Conservation (phyloP, 2,888 invertebrate genomes). For the Tromatobia lineatoria region DNA sequence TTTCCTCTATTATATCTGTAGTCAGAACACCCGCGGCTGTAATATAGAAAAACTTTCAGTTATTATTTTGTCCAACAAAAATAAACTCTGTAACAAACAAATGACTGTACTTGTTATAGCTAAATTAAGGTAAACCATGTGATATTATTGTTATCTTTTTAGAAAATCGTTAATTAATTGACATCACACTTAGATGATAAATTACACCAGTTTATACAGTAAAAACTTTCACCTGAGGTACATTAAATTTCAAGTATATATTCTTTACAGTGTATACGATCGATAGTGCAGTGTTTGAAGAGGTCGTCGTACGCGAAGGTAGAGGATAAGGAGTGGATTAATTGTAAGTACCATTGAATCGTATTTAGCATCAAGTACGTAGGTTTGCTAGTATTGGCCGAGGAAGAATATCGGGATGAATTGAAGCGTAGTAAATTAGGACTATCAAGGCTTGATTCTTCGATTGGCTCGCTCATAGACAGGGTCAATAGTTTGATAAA, state of each 20-base stretch:
- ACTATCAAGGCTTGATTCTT: conserved; percentile 9
- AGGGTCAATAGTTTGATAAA: conserved; percentile 24
- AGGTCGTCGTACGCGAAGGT: background rate
- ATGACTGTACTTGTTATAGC: too few species aligned
- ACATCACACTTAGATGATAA: too few species aligned
- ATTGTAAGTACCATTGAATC: background rate
- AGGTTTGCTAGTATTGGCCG: background rate
- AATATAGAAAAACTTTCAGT: conserved; percentile 18
- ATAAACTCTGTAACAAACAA: background rate
- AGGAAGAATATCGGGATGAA: conserved; percentile 10
- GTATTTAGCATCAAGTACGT: conserved; percentile 1
- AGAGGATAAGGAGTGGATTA: background rate
- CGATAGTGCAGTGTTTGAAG: background rate
- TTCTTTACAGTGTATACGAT: too few species aligned
- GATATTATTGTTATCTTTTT: too few species aligned
- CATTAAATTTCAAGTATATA: too few species aligned
- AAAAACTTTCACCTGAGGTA: too few species aligned
- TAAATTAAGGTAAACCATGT: too few species aligned
- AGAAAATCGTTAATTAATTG: too few species aligned
- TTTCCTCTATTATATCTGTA: conserved; percentile 84
- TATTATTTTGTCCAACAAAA: background rate
- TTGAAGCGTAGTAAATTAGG: background rate
- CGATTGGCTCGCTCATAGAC: conserved; percentile 2
- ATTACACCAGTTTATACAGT: too few species aligned
- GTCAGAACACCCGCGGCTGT: conserved; percentile 81